These are phyloP conservation scores for Bugula neritina DNA, from an alignment of 2,888 invertebrate species.

Conservation along the genomic window DNA sequence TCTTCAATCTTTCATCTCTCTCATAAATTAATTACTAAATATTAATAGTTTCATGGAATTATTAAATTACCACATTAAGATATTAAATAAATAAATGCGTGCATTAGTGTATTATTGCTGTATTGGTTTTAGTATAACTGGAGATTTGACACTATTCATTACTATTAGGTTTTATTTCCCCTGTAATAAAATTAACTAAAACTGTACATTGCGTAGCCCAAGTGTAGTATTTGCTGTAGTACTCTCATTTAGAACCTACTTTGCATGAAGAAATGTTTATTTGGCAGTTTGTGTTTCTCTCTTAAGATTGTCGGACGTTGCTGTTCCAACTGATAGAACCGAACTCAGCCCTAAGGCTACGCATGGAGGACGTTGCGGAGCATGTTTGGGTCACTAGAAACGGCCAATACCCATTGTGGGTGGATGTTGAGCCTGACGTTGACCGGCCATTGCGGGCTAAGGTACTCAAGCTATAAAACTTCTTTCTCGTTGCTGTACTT, in stretches of 20 bases:
- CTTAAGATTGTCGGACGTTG: too few relatives aligned
- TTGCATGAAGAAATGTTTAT: too few relatives aligned
- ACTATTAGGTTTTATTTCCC: too few relatives aligned
- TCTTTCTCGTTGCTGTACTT: neutral
- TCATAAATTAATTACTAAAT: neutral
- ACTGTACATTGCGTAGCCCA: too few relatives aligned
- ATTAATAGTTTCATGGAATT: neutral
- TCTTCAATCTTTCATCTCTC: neutral
- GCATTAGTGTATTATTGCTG: too few relatives aligned
- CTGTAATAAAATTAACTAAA: too few relatives aligned
- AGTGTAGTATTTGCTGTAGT: too few relatives aligned
- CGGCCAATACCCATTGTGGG: conserved; percentile 45
- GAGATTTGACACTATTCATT: too few relatives aligned
- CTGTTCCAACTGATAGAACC: conserved; percentile 51
- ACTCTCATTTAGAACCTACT: too few relatives aligned
- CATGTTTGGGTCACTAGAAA: conserved; percentile 49
- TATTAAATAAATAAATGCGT: neutral
- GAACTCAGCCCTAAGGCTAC: conserved; percentile 45
- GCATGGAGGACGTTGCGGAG: conserved; percentile 45
- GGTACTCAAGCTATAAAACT: too few relatives aligned
- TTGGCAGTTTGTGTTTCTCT: too few relatives aligned
- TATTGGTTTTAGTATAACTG: neutral
- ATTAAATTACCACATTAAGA: neutral
- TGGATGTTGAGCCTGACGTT: conserved; percentile 43
- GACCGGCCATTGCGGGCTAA: conserved; percentile 45